Conservation (phyloP, 2,113 vertebrate species). For the Loxodonta africana region DNA sequence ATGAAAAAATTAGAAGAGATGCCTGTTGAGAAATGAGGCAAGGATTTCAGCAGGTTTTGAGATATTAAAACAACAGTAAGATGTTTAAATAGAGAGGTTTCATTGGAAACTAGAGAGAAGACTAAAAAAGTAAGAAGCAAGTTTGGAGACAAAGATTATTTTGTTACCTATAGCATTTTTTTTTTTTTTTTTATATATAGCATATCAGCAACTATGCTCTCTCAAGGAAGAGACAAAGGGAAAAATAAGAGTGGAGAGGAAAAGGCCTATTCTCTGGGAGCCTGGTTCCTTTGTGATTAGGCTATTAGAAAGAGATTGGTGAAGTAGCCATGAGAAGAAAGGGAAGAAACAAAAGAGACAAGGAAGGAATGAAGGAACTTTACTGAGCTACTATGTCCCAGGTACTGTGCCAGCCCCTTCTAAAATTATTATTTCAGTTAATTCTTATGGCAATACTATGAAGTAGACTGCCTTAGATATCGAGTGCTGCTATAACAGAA, state of each 20-base stretch:
- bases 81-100: background rate
- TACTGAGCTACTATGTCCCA: background rate
- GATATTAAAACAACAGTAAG: background rate
- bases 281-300: background rate
- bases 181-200: background rate
- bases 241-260: background rate
- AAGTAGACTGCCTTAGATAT: background rate
- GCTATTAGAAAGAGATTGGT: background rate
- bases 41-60: background rate
- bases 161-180: background rate
- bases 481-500: too few species aligned
- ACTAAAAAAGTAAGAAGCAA: background rate
- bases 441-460: background rate
- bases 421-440: background rate
- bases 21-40: background rate
- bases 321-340: background rate
- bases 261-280: background rate
- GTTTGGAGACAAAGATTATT: background rate
- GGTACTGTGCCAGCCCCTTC: background rate
- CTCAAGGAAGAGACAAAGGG: background rate
- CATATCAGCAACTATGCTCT: background rate
- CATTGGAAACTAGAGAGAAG: background rate
- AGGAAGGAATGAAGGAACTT: background rate
- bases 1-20: background rate
- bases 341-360: fast-evolving